phyloP scores from a whole-genome alignment of 2,888 invertebrate genomes.

The Drosophila quinaria region DNA sequence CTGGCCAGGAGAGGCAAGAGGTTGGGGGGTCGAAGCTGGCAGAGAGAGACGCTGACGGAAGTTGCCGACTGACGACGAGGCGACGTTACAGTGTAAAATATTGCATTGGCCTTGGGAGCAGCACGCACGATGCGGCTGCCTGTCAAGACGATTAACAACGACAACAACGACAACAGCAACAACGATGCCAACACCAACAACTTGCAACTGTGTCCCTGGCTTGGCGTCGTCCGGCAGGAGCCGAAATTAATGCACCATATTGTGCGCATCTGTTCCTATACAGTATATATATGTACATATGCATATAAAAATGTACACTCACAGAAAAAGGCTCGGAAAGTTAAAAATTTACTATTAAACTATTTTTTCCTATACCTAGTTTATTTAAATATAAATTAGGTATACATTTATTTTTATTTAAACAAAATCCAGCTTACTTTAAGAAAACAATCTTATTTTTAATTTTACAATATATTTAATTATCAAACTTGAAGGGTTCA shows the following conservation, averaged over 20 bases:
- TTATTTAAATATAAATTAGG: too few species aligned
- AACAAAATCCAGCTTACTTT: too few species aligned
- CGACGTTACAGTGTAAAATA: slow-evolving; percentile 77
- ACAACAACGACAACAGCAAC: slow-evolving; percentile 37
- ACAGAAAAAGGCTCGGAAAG: background rate
- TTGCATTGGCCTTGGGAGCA: slow-evolving; percentile 82
- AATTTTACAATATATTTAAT: background rate
- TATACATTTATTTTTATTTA: too few species aligned
- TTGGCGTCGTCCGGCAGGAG: slow-evolving; percentile 64
- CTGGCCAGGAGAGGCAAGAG: background rate
- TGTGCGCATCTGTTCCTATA: slow-evolving; percentile 79
- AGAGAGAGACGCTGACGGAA: slow-evolving; percentile 65
- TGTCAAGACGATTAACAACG: slow-evolving; percentile 83
- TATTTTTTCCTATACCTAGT: too few species aligned
- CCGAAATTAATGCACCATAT: slow-evolving; percentile 78
- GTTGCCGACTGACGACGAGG: slow-evolving; percentile 63
- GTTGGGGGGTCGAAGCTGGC: background rate
- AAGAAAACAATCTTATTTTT: background rate
- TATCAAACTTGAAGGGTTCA: background rate
- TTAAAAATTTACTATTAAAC: too few species aligned
- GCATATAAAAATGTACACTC: background rate
- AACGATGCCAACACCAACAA: slow-evolving; percentile 39
- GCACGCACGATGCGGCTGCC: slow-evolving; percentile 72
- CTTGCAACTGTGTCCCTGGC: slow-evolving; percentile 54
- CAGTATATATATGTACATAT: slow-evolving; percentile 37